phyloP scores from a whole-genome alignment of 2,113 vertebrate species.

The Ursus arctos region DNA sequence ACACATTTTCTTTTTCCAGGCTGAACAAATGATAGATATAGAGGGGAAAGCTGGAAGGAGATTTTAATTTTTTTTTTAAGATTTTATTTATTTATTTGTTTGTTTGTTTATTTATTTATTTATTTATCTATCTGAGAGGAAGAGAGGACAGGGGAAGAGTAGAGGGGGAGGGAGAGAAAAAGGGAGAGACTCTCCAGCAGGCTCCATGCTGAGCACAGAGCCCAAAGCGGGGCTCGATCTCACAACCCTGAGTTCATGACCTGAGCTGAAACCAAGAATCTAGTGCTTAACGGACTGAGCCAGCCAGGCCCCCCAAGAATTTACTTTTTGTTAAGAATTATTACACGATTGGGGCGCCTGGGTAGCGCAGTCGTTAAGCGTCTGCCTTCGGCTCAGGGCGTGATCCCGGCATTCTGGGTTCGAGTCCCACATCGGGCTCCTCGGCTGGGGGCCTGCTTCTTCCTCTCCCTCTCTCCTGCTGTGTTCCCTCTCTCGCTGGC shows the following conservation, averaged over 20 bases:
- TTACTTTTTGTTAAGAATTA: slow-evolving; percentile 47
- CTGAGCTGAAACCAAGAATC: not conserved
- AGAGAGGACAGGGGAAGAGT: not conserved
- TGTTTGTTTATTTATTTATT: too few relatives aligned
- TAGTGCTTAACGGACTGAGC: not conserved
- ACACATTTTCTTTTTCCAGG: not conserved
- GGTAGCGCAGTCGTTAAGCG: too few relatives aligned
- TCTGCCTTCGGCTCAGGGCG: too few relatives aligned
- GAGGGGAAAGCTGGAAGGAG: not conserved
- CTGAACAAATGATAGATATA: not conserved
- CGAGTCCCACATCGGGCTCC: too few relatives aligned
- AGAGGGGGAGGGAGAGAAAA: not conserved
- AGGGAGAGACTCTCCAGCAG: not conserved
- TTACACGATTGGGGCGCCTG: not conserved
- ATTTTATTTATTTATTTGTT: not conserved
- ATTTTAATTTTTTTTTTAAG: not conserved
- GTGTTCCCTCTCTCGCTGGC: too few relatives aligned
- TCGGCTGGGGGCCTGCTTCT: too few relatives aligned
- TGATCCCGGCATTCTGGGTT: too few relatives aligned
- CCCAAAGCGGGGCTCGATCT: not conserved
- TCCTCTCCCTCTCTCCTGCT: too few relatives aligned
- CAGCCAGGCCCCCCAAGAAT: not conserved
- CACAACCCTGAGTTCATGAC: not conserved
- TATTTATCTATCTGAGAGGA: not conserved
- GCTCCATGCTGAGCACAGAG: not conserved